These are phyloP conservation scores for Sinocyclocheilus maitianheensis DNA, from an alignment of 2,113 vertebrate species.

Conservation along the genomic window DNA sequence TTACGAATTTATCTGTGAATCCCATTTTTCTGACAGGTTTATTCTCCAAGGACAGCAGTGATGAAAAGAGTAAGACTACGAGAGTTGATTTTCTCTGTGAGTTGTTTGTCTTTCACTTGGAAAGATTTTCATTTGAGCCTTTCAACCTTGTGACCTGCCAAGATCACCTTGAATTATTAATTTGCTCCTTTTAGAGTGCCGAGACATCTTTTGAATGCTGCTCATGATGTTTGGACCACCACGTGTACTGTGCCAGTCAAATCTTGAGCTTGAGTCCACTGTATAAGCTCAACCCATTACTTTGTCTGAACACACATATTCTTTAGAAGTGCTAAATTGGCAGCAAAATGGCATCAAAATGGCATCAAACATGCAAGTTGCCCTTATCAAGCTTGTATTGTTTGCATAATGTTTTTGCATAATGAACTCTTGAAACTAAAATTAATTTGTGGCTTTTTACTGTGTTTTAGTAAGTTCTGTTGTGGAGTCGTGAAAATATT, in stretches of 20 bases:
- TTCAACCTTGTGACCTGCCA: slow-evolving; percentile 62
- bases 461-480: not conserved
- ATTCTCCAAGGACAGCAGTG: slow-evolving; percentile 55
- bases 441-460: not conserved
- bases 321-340: not conserved
- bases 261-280: not conserved
- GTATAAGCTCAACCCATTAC: not conserved
- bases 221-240: slow-evolving; percentile 47
- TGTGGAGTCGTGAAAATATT: not conserved
- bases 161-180: slow-evolving; percentile 72
- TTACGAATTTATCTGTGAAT: slow-evolving; percentile 52
- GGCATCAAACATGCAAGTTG: not conserved
- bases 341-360: not conserved
- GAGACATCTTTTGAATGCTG: slow-evolving; percentile 48
- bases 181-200: slow-evolving; percentile 51
- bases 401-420: not conserved
- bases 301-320: not conserved
- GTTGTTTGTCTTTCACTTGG: slow-evolving; percentile 56
- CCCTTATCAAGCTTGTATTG: not conserved
- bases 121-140: slow-evolving; percentile 61
- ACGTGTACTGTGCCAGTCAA: slow-evolving; percentile 44
- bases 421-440: not conserved
- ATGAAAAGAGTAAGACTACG: slow-evolving; percentile 53
- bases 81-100: slow-evolving; percentile 56
- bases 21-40: slow-evolving; percentile 43